phyloP scores from a whole-genome alignment of 2,888 invertebrate species.

The Subacronicta megacephala region DNA sequence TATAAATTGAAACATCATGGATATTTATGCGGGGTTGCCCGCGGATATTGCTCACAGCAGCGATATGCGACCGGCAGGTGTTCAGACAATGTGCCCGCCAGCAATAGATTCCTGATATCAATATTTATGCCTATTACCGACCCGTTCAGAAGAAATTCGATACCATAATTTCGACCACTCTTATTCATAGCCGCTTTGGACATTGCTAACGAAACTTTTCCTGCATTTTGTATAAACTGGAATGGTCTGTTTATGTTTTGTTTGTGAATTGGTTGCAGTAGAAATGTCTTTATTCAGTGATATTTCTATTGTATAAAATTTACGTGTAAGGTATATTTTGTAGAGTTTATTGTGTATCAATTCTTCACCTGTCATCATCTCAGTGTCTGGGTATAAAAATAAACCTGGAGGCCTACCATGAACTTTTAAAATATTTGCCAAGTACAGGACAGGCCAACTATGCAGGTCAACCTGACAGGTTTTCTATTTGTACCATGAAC shows the following conservation, averaged over 20 bases:
- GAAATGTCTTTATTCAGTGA: slow-evolving; percentile 27
- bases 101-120: slow-evolving; percentile 85
- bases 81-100: slow-evolving; percentile 84
- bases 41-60: slow-evolving; percentile 80
- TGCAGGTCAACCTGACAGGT: too few species aligned
- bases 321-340: too few species aligned
- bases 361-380: too few species aligned
- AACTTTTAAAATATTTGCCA: too few species aligned
- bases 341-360: too few species aligned
- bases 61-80: slow-evolving; percentile 81
- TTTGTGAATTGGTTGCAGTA: slow-evolving; percentile 38
- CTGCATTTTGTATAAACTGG: slow-evolving; percentile 39
- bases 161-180: slow-evolving; percentile 67
- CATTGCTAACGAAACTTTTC: slow-evolving; percentile 51
- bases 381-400: too few species aligned
- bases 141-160: slow-evolving; percentile 78
- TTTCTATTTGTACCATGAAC: too few species aligned
- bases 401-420: too few species aligned
- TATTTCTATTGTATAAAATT: too few species aligned
- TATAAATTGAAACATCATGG: slow-evolving; percentile 89
- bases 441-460: too few species aligned
- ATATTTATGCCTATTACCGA: slow-evolving; percentile 87
- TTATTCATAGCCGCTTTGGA: slow-evolving; percentile 56
- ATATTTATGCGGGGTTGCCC: slow-evolving; percentile 84
- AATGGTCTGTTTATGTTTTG: slow-evolving; percentile 52